A percentile compares a stretch with the other conserved stretches of the same genome.
These are phyloP conservation scores for Phataginus tricuspis DNA, from an alignment of 2,797 vertebrate species.

Conservation along the genomic window DNA sequence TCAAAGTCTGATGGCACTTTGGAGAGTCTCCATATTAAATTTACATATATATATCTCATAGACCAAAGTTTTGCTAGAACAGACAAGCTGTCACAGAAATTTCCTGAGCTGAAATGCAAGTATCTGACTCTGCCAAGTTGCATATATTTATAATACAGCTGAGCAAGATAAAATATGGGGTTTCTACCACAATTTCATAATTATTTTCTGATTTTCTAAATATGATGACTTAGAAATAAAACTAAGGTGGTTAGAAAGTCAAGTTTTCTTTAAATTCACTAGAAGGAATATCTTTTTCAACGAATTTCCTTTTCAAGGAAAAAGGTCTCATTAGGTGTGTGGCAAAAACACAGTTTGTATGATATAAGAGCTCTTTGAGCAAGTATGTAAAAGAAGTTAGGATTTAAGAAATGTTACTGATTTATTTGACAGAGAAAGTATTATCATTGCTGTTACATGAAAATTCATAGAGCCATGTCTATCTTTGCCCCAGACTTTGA, in stretches of 20 bases:
- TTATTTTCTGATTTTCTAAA: slow-evolving; percentile 54
- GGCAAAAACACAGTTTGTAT: neutral
- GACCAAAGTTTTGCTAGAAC: slow-evolving; percentile 45
- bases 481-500: slow-evolving; percentile 85
- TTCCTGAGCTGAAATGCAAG: slow-evolving; percentile 51
- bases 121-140: neutral
- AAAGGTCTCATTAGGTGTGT: neutral
- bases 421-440: neutral
- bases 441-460: neutral
- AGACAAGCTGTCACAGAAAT: slow-evolving; percentile 56
- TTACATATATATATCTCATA: slow-evolving; percentile 25
- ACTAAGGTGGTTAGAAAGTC: neutral
- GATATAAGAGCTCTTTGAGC: neutral
- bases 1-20: slow-evolving; percentile 84
- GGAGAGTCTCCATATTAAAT: slow-evolving; percentile 39
- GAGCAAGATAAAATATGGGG: neutral
- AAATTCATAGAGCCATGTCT: slow-evolving; percentile 24
- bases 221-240: neutral
- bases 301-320: slow-evolving; percentile 38
- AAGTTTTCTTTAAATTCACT: slow-evolving; percentile 35
- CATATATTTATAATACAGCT: slow-evolving; percentile 45
- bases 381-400: neutral
- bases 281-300: neutral
- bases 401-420: neutral
- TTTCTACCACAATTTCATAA: neutral